A percentile compares a stretch with the other conserved stretches of the same genome.
These are phyloP conservation scores for Drosophila niveifrons DNA, from an alignment of 2,888 invertebrate species.

Conservation along the genomic window DNA sequence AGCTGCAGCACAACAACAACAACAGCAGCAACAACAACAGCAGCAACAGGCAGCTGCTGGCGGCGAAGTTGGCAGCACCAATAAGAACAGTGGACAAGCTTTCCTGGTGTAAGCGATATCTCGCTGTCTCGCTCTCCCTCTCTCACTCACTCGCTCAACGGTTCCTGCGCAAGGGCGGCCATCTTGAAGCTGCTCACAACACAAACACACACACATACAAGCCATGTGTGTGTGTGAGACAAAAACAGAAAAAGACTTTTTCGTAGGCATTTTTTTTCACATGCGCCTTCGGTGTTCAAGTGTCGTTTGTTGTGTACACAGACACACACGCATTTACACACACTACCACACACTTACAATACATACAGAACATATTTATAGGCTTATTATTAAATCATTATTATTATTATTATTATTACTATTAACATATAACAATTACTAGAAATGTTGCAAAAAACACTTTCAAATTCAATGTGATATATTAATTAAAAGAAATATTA, in stretches of 20 bases:
- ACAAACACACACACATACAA: slow-evolving; percentile 21
- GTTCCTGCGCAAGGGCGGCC: slow-evolving; percentile 74
- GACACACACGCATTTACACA: slow-evolving; percentile 28
- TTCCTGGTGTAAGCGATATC: slow-evolving; percentile 83
- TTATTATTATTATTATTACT: slow-evolving; percentile 44
- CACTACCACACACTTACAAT: slow-evolving; percentile 28
- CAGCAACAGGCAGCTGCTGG: slow-evolving; percentile 58
- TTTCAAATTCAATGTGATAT: slow-evolving; percentile 80
- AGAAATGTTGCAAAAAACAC: slow-evolving; percentile 78
- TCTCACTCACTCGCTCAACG: slow-evolving; percentile 33
- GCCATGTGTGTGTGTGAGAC: slow-evolving; percentile 15
- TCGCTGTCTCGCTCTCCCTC: slow-evolving; percentile 28
- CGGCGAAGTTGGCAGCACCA: slow-evolving; percentile 60
- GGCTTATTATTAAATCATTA: slow-evolving; percentile 62
- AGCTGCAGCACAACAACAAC: slow-evolving; percentile 77
- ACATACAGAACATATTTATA: slow-evolving; percentile 53
- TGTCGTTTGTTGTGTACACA: slow-evolving; percentile 48
- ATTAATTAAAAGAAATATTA: slow-evolving; percentile 65
- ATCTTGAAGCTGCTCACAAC: slow-evolving; percentile 69
- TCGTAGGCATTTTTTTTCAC: slow-evolving; percentile 78
- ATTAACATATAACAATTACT: slow-evolving; percentile 59
- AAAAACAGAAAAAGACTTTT: slow-evolving; percentile 78
- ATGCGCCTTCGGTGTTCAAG: slow-evolving; percentile 72
- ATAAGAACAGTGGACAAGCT: slow-evolving; percentile 82
- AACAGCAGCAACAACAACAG: slow-evolving; percentile 71